Base-by-base conservation (phyloP, 2,797 vertebrate genomes). In the Podarcis siculus region DNA sequence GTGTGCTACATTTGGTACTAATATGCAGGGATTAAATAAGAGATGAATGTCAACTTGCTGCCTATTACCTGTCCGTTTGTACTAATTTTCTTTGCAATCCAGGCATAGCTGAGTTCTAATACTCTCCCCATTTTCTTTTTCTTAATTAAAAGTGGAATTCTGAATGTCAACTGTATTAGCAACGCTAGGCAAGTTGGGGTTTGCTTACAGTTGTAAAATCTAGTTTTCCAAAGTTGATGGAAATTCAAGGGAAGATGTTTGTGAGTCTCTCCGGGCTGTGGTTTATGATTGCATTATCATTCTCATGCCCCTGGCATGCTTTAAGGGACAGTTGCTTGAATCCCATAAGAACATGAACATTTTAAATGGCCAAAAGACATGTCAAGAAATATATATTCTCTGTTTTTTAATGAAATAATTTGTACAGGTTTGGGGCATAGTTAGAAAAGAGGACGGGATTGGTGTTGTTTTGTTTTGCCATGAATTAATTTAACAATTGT, bases 301-400 rank as follows among this genome's bases (percentile, higher is more conserved):
- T 93, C 89, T 79, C 12, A 73, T 92, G 93, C 88, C 75, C 37
- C 89, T 93, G 90, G 89, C 89, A 86, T 90, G 89, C 87, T 94
- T 89, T 90, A 94, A 95, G 92, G 92, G 87, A 92, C 79, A 92
- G 86, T 93, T 90, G 58, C 75, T 93, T 82, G 75, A 90, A 91
- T 92, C 85, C 72, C 58, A 0, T 82, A 90, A 89, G 89, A 89
- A 88, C 7, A 77, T 76, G 76, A 87, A 83, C 3, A 73, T 66
- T 93, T 93, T 69, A 94, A 91, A 91, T 90, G 86, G 85, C 19
- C 85, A 83, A 93, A 92, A 93, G 75, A 87, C 37, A 32, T 86
- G 89, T 92, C 64, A 90, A 92, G 93, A 93, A 90, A 85, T 49
- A 78, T 86, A 55, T 86, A 86, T 91, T 64, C 79, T 79, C 81